Conservation (phyloP, 2,888 invertebrate species). For the Zonitis immaculata region DNA sequence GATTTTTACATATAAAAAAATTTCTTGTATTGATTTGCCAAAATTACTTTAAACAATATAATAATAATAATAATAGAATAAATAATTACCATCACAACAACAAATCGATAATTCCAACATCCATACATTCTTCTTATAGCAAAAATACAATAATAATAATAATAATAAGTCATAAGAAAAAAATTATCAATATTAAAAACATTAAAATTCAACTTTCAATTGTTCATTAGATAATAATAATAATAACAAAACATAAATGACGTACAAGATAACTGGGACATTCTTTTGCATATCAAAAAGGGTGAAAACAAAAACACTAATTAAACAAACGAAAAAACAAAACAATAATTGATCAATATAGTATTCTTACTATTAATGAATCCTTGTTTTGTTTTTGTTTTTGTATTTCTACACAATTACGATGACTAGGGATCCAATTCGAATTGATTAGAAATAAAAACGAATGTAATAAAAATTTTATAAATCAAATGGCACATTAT, state of each 20-base stretch:
- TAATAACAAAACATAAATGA: background rate
- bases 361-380: too few species aligned
- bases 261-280: background rate
- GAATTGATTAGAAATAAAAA: background rate
- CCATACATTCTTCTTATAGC: too few species aligned
- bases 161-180: background rate
- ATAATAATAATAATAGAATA: background rate
- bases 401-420: too few species aligned
- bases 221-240: background rate
- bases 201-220: background rate
- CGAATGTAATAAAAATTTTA: background rate
- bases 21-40: background rate
- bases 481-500: background rate
- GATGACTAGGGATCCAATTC: background rate
- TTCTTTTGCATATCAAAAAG: too few species aligned
- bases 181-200: background rate
- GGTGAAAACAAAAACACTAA: too few species aligned
- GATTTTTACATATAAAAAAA: constrained; percentile 1
- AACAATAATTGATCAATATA: too few species aligned
- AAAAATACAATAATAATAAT: background rate
- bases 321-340: background rate
- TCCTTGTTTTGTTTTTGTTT: too few species aligned
- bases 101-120: too few species aligned
- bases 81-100: background rate
- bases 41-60: too few species aligned